Percentiles rank a stretch among this genome's conserved stretches.
Evolutionary conservation across 1,140 invertebrate genomes (phyloP).

Genomic region (Cherax destructor): DNA sequence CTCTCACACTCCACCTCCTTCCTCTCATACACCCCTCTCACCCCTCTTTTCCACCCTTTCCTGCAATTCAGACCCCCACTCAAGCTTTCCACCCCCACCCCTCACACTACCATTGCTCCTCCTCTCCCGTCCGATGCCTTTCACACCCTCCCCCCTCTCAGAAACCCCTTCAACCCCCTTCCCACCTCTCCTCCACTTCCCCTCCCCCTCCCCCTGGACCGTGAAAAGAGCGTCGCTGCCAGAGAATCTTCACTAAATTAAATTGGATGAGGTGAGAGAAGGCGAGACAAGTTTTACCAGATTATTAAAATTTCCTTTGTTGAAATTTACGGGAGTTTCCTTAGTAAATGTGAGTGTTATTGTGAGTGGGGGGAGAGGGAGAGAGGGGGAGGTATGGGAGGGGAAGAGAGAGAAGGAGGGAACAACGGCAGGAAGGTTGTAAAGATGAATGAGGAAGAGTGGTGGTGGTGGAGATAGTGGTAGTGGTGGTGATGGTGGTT

Average conservation of each 20-base stretch:
- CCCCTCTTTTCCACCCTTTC: not conserved
- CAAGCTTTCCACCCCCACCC: too few relatives aligned
- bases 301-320: conserved; percentile 54
- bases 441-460: not conserved
- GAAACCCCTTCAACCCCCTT: too few relatives aligned
- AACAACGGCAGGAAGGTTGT: not conserved
- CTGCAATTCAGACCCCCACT: too few relatives aligned
- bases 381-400: too few relatives aligned
- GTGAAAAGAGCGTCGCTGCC: not conserved
- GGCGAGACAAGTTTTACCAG: conserved; percentile 21
- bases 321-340: not conserved
- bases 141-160: not conserved
- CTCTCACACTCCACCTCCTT: too few relatives aligned
- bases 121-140: not conserved
- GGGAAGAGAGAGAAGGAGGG: not conserved
- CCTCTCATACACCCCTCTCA: not conserved
- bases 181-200: not conserved
- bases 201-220: not conserved
- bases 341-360: not conserved
- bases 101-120: not conserved
- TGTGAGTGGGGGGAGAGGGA: not conserved
- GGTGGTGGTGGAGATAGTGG: too few relatives aligned
- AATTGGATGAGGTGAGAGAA: conserved; percentile 31
- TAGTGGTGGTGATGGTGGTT: too few relatives aligned
- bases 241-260: conserved; percentile 24